Conservation (phyloP, 2,797 vertebrate genomes). For the Acanthiza pusilla region DNA sequence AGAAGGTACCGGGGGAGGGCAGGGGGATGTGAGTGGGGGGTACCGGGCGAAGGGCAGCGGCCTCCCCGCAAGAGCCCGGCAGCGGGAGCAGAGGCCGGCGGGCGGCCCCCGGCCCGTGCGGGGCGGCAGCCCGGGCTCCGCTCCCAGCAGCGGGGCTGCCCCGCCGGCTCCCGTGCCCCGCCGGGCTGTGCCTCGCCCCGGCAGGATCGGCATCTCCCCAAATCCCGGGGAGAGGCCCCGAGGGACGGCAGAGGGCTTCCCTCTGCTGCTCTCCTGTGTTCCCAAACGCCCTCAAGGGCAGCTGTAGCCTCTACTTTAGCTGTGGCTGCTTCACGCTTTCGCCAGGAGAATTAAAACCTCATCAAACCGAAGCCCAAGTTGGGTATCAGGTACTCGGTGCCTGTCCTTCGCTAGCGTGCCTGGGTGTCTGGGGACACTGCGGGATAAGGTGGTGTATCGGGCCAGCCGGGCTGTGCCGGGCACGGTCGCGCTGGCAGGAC, state of each 20-base stretch:
- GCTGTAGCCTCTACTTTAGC: neutral
- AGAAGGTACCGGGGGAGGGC: slow-evolving; percentile 78
- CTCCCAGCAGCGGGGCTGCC: neutral
- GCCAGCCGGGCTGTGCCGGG: neutral
- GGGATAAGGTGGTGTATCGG: neutral
- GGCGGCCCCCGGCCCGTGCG: neutral
- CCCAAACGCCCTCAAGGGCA: slow-evolving; percentile 14
- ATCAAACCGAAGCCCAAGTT: neutral
- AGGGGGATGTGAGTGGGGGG: neutral
- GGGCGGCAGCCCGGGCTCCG: neutral
- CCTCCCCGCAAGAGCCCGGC: neutral
- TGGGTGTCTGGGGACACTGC: neutral
- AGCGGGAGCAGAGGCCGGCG: neutral
- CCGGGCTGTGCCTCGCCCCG: neutral
- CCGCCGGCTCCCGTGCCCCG: neutral
- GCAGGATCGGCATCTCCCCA: fast-evolving
- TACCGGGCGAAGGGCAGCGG: neutral
- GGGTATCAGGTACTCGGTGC: neutral
- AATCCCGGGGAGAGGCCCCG: neutral
- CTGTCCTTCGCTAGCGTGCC: neutral
- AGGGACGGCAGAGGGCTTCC: neutral
- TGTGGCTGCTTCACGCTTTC: neutral
- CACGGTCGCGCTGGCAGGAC: neutral
- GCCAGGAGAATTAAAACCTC: neutral
- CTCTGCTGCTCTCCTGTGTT: neutral